Evolutionary conservation across 2,888 invertebrate genomes (phyloP).

Genomic region (Hypomecis atomaria): DNA sequence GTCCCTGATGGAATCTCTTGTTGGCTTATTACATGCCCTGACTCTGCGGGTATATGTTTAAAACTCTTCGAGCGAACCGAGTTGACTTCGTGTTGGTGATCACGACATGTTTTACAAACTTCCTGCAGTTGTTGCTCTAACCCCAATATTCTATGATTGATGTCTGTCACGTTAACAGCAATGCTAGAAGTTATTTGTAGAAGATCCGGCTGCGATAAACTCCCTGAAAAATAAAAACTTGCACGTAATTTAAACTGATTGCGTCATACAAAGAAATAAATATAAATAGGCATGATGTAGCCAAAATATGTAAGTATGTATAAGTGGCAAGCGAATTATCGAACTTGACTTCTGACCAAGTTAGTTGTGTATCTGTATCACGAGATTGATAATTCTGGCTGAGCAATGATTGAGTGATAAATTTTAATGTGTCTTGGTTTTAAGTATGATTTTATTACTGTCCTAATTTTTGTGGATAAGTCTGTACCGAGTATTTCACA

Average conservation of each 20-base stretch:
- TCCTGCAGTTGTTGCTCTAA: conserved; percentile 64
- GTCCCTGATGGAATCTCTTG: conserved; percentile 41
- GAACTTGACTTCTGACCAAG: too few relatives aligned
- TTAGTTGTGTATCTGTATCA: too few relatives aligned
- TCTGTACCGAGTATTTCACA: background rate
- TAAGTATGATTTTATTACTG: too few relatives aligned
- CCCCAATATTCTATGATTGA: conserved; percentile 67
- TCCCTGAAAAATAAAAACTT: conserved; percentile 56
- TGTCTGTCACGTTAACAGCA: conserved; percentile 66
- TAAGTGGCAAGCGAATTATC: too few relatives aligned
- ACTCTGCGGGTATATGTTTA: conserved; percentile 20
- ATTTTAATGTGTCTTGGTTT: too few relatives aligned
- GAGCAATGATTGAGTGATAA: too few relatives aligned
- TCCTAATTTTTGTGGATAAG: too few relatives aligned
- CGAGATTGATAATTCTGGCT: too few relatives aligned
- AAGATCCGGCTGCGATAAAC: conserved; percentile 65
- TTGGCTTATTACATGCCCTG: conserved; percentile 43
- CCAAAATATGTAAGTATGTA: too few relatives aligned
- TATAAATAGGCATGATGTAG: too few relatives aligned
- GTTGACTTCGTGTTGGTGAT: conserved; percentile 41
- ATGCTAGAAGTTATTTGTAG: conserved; percentile 71
- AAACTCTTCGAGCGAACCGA: conserved; percentile 40
- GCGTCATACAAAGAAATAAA: too few relatives aligned
- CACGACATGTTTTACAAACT: conserved; percentile 64
- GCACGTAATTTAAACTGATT: background rate